Evolutionary conservation across 2,888 invertebrate species (phyloP).

Genomic region (Parasteatoda lunata): DNA sequence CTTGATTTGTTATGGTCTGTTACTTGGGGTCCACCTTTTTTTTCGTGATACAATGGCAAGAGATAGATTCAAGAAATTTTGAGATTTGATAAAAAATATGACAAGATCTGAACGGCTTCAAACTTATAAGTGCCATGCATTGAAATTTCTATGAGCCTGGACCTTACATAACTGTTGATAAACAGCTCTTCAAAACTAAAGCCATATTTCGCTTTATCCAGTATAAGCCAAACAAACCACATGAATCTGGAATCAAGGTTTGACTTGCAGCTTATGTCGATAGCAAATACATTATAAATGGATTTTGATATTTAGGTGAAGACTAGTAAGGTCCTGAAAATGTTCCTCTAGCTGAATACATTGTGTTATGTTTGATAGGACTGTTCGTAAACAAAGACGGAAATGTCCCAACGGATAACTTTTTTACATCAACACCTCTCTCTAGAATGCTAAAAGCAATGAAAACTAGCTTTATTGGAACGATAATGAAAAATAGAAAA

Average conservation of each 20-base stretch:
- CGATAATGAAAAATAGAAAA: too few species aligned
- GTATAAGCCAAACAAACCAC: background rate
- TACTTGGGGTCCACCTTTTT: background rate
- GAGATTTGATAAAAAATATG: background rate
- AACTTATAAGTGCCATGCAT: too few species aligned
- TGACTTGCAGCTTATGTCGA: slow-evolving; percentile 11
- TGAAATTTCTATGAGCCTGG: slow-evolving; percentile 6
- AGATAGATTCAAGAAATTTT: background rate
- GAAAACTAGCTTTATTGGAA: too few species aligned
- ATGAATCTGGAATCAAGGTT: slow-evolving; percentile 16
- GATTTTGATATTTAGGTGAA: slow-evolving; percentile 12
- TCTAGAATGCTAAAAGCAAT: too few species aligned
- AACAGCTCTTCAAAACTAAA: too few species aligned
- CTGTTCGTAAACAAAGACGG: background rate
- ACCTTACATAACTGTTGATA: slow-evolving; percentile 4
- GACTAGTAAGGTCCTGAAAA: background rate
- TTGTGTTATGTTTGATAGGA: slow-evolving; percentile 20
- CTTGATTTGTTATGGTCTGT: background rate
- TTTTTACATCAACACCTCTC: too few species aligned
- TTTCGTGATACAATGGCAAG: background rate
- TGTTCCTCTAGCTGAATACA: background rate
- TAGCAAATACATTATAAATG: slow-evolving; percentile 26
- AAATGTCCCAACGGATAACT: too few species aligned
- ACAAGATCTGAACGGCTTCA: background rate
- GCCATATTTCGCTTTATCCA: background rate